phyloP scores from a whole-genome alignment of 1,140 invertebrate species.

The Argopecten irradians region DNA sequence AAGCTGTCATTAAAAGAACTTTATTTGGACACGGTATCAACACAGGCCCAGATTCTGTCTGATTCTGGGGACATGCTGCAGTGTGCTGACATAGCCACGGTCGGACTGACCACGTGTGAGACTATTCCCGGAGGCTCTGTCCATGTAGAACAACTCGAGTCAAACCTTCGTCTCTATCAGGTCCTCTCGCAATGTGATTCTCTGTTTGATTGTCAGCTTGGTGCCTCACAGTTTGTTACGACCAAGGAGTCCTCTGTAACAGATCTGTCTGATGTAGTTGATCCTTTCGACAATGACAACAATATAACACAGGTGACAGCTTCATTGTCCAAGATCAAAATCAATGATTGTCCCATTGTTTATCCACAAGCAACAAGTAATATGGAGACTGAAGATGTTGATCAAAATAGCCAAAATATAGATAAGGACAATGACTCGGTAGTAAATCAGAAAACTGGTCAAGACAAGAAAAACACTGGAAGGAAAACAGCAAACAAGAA shows the following conservation, averaged over 20 bases:
- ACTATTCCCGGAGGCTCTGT: neutral
- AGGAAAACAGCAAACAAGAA: neutral
- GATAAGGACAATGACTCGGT: neutral
- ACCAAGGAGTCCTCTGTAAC: neutral
- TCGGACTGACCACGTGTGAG: neutral
- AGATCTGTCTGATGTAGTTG: neutral
- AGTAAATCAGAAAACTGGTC: neutral
- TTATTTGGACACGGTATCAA: neutral
- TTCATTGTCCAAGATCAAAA: neutral
- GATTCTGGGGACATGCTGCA: neutral
- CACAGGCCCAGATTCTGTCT: neutral
- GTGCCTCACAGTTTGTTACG: neutral
- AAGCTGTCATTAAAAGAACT: neutral
- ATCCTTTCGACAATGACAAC: neutral
- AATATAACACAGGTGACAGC: neutral
- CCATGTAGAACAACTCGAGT: neutral
- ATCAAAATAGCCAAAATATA: neutral
- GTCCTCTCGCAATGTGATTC: neutral
- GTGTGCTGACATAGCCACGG: neutral
- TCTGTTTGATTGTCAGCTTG: neutral
- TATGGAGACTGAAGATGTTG: neutral
- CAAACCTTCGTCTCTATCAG: neutral
- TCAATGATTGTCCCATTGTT: neutral
- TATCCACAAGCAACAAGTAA: neutral
- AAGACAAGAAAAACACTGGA: neutral